Evolutionary conservation across 23 tunicate species (phyloP).

Genomic region (Phallusia fumigata): DNA sequence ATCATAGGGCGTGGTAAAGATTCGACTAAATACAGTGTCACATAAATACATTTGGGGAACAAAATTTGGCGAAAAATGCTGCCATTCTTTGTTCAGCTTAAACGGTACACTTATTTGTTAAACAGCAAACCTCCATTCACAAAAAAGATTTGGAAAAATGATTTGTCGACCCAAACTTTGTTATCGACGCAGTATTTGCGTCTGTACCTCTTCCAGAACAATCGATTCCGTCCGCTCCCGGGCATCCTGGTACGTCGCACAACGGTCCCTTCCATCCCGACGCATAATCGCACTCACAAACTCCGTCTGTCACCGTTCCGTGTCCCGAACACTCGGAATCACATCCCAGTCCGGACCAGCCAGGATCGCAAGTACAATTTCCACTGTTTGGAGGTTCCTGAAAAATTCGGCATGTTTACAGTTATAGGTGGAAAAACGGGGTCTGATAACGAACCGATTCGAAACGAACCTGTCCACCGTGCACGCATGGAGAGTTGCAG

Average conservation of each 20-base stretch:
- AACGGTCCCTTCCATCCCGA: constrained; percentile 33
- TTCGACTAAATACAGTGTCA: too few relatives aligned
- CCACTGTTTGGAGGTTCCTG: constrained; percentile 40
- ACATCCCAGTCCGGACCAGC: constrained; percentile 31
- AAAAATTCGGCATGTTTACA: neutral
- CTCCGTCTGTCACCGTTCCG: constrained; percentile 9
- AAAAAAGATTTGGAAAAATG: too few relatives aligned
- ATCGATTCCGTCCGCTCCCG: constrained; percentile 12
- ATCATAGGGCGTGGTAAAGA: too few relatives aligned
- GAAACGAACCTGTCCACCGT: constrained; percentile 22
- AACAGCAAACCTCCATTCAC: too few relatives aligned
- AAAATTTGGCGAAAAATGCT: too few relatives aligned
- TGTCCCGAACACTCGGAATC: constrained; percentile 33
- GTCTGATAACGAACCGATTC: too few relatives aligned
- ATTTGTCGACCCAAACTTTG: too few relatives aligned
- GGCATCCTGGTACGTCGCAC: constrained; percentile 32
- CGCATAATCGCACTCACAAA: constrained; percentile 26
- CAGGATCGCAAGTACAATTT: constrained; percentile 16
- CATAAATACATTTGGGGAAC: too few relatives aligned
- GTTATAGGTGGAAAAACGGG: too few relatives aligned
- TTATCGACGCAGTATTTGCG: too few relatives aligned
- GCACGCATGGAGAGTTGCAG: constrained; percentile 17
- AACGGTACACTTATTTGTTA: too few relatives aligned
- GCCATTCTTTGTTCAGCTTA: too few relatives aligned
- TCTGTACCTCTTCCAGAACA: constrained; percentile 26